phyloP scores from a whole-genome alignment of 2,797 vertebrate genomes.

The Heteromormyrus szaboi region DNA sequence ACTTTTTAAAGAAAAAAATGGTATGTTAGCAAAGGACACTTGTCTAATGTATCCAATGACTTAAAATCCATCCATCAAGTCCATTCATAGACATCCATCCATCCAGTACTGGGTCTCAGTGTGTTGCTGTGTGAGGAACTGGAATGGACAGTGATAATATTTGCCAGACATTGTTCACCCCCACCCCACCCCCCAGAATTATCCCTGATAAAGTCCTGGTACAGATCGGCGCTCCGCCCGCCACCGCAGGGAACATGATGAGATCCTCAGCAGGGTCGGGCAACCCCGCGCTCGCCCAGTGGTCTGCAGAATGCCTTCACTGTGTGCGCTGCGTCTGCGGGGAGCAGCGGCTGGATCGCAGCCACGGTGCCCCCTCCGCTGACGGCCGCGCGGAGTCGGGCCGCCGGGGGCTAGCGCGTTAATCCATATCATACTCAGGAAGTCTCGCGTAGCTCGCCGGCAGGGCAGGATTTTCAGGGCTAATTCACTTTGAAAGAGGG shows the following conservation, averaged over 20 bases:
- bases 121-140: neutral
- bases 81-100: neutral
- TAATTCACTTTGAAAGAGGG: slow-evolving; percentile 17
- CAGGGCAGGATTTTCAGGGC: neutral
- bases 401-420: neutral
- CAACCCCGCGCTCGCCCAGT: neutral
- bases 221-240: neutral
- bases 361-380: neutral
- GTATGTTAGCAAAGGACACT: neutral
- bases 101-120: neutral
- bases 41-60: neutral
- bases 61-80: neutral
- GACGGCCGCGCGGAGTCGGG: neutral
- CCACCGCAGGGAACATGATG: neutral
- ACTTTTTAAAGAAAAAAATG: neutral
- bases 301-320: neutral
- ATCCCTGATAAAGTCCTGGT: neutral
- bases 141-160: neutral
- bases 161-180: neutral
- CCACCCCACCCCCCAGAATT: neutral
- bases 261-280: neutral
- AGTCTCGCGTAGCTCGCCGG: neutral
- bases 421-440: slow-evolving; percentile 11
- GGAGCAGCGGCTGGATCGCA: neutral
- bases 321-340: neutral